Evolutionary conservation across 2,888 invertebrate species (phyloP).

Genomic region (Scaptomyza reducta): DNA sequence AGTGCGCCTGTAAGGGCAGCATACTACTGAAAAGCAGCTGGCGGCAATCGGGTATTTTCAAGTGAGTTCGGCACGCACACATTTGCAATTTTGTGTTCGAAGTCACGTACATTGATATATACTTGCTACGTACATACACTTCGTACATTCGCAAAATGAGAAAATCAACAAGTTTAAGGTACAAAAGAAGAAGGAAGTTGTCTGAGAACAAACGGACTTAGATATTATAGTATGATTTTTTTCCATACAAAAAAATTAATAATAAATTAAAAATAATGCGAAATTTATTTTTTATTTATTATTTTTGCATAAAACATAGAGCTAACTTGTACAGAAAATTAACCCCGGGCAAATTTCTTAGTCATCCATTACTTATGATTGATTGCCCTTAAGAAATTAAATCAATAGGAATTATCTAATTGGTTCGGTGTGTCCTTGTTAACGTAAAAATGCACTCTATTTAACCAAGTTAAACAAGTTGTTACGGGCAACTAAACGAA

Average conservation of each 20-base stretch:
- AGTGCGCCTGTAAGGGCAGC: slow-evolving; percentile 55
- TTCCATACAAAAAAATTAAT: too few species aligned
- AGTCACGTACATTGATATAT: too few species aligned
- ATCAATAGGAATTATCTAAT: slow-evolving; percentile 12
- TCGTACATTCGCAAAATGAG: not conserved
- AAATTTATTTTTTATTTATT: not conserved
- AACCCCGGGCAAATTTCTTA: not conserved
- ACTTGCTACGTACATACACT: not conserved
- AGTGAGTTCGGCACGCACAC: slow-evolving; percentile 28
- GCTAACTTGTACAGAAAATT: not conserved
- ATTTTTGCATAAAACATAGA: not conserved
- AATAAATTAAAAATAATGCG: not conserved
- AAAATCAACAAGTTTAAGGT: slow-evolving; percentile 37
- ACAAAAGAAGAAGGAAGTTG: not conserved
- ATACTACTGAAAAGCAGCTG: slow-evolving; percentile 63
- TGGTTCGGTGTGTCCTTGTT: not conserved
- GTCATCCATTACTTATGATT: not conserved
- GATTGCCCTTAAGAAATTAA: not conserved
- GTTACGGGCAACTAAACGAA: slow-evolving; percentile 22
- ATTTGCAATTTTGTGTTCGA: not conserved
- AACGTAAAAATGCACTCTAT: not conserved
- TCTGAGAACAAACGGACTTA: not conserved
- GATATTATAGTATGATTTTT: too few species aligned
- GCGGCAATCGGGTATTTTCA: slow-evolving; percentile 43
- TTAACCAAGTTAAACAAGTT: slow-evolving; percentile 15